These are phyloP conservation scores for Zaprionus nigranus DNA, from an alignment of 1,140 invertebrate genomes.

Conservation along the genomic window DNA sequence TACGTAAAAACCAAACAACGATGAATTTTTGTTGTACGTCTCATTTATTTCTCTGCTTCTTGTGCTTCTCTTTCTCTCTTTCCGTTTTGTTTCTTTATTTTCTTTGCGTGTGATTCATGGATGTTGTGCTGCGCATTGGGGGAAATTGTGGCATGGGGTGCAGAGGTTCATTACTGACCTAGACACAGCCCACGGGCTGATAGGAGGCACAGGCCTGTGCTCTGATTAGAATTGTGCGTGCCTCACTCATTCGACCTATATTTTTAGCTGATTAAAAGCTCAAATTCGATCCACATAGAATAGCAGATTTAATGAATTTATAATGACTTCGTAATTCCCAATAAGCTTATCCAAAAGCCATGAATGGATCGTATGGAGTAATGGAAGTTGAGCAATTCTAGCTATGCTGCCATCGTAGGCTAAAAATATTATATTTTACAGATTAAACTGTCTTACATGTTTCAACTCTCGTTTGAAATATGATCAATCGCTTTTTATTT, in stretches of 20 bases:
- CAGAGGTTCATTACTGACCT: constrained; percentile 63
- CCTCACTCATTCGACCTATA: constrained; percentile 37
- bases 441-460: background rate
- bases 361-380: constrained; percentile 16
- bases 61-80: constrained; percentile 7
- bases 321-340: constrained; percentile 42
- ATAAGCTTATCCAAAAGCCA: constrained; percentile 6
- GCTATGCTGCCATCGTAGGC: background rate
- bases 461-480: too few relatives aligned
- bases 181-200: constrained; percentile 15
- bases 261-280: constrained; percentile 65
- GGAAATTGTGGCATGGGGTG: background rate
- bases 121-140: too few relatives aligned
- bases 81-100: constrained; percentile 14
- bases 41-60: constrained; percentile 33
- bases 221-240: constrained; percentile 66
- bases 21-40: constrained; percentile 34
- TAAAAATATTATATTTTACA: constrained; percentile 3
- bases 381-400: constrained; percentile 40
- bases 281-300: constrained; percentile 40
- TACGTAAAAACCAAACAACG: constrained; percentile 32
- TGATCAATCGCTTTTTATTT: background rate
- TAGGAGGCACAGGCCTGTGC: constrained; percentile 19
- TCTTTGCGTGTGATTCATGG: constrained; percentile 51
- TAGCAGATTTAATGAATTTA: constrained; percentile 50